Evolutionary conservation across 2,797 vertebrate species (phyloP), one percentile per base, ranked within the genome.

Genomic region (Tadarida brasiliensis): DNA sequence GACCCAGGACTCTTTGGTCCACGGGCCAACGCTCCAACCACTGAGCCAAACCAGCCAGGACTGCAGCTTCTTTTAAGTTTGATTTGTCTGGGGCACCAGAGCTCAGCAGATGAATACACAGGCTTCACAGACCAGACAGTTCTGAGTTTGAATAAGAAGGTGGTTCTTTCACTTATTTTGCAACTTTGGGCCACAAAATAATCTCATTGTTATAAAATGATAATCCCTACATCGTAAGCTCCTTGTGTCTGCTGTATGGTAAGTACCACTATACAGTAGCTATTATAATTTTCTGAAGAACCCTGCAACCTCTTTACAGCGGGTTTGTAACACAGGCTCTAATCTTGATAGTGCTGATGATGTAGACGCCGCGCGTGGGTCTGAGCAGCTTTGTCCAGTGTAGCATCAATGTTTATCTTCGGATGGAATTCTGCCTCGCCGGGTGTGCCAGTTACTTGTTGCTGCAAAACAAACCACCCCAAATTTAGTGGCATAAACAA

Each of bases 231-330:
- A 39, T 11, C 89, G 17, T 16, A 30, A 30, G 54, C 19, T 85
- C 63, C 63, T 39, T 44, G 11, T n/a, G 22, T 26, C 19, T 86
- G 15, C 51, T 26, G 17, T 35, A 30, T 28, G n/a, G 78, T 56
- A 65, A 83, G 9, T 57, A 33, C 35, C n/a, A 39, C 49, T 85
- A 0, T 35, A 15, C 5, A 2, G 28, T 15, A 63, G 17, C 81
- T 92, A 3, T 84, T 81, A 85, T 9, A 44, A 47, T 91, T 83
- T 96, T 91, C 44, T 65, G 51, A 74, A 77, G 47, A 68, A 47
- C 3, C 4, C 47, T 74, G 61, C 74, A 39, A 28, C 54, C 44
- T 88, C 68, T 91, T 65, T 22, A n/a, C 6, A 35, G 2, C 16
- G 20, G 22, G 30, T 88, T 76, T 73, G 4, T 24, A 67, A 51